These are phyloP conservation scores for Stichodactyla mertensii DNA, from an alignment of 64 coral and sea anemone species.

Conservation along the genomic window DNA sequence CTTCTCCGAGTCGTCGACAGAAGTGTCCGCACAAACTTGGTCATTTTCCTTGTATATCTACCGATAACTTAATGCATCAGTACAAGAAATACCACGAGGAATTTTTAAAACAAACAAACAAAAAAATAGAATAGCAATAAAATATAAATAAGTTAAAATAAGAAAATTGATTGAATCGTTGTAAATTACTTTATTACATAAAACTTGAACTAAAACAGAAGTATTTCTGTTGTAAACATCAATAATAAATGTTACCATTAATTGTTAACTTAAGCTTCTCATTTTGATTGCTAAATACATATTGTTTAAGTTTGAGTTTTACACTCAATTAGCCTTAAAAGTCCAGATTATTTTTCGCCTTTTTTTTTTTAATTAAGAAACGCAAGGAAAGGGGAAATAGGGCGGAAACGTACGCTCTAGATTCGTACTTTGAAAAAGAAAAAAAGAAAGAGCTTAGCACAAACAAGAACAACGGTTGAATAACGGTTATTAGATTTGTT, in stretches of 20 bases:
- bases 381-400: too few relatives aligned
- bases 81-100: constrained; percentile 11
- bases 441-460: too few relatives aligned
- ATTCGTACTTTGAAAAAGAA: too few relatives aligned
- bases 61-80: background rate
- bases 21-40: background rate
- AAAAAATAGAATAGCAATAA: background rate
- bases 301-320: too few relatives aligned
- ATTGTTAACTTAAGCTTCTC: background rate
- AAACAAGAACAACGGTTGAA: too few relatives aligned
- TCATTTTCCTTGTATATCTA: background rate
- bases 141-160: background rate
- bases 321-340: too few relatives aligned
- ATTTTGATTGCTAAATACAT: background rate
- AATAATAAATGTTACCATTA: background rate
- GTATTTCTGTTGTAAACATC: background rate
- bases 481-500: too few relatives aligned
- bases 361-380: too few relatives aligned
- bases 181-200: background rate
- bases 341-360: too few relatives aligned
- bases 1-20: background rate
- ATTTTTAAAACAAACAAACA: background rate
- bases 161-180: background rate
- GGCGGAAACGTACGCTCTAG: too few relatives aligned
- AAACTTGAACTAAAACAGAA: background rate